phyloP scores from a whole-genome alignment of 2,888 invertebrate species.

The Eretmocerus hayati region DNA sequence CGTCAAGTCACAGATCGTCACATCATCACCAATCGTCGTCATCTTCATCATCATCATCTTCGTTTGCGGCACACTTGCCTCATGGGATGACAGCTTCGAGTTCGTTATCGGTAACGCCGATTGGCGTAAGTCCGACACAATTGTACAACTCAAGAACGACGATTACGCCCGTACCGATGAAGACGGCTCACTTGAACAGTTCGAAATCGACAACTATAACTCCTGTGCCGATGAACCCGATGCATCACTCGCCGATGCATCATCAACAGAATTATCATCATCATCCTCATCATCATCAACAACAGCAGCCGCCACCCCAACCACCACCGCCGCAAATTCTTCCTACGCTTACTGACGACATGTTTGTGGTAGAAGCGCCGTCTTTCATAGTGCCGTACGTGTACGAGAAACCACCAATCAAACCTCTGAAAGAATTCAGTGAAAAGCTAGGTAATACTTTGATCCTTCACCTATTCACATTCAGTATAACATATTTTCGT shows the following conservation, averaged over 20 bases:
- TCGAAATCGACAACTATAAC: constrained; percentile 34
- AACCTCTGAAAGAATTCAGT: constrained; percentile 69
- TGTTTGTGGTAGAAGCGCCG: constrained; percentile 88
- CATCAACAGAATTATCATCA: constrained; percentile 16
- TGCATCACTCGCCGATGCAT: no score
- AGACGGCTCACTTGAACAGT: constrained; percentile 30
- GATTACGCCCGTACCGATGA: constrained; percentile 51
- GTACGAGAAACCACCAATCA: constrained; percentile 80
- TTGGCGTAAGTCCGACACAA: constrained; percentile 41
- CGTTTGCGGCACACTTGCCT: constrained; percentile 19
- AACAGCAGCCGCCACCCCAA: constrained; percentile 16
- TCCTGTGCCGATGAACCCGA: constrained; percentile 26
- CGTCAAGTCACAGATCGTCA: constrained; percentile 36
- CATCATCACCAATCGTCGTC: constrained; percentile 1
- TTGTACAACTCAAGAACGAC: constrained; percentile 53
- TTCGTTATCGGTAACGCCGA: constrained; percentile 49
- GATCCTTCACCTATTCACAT: neutral
- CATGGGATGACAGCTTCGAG: constrained; percentile 36
- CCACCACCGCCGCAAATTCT: constrained; percentile 57
- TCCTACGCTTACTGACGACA: constrained; percentile 81
- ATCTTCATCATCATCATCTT: no score
- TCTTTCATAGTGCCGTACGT: constrained; percentile 91
- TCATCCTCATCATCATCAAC: constrained; percentile 6
- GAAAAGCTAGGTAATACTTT: constrained; percentile 46
- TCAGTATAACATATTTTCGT: no score